Conservation (phyloP, 1,140 invertebrate genomes). For the Polypedilum vanderplanki region DNA sequence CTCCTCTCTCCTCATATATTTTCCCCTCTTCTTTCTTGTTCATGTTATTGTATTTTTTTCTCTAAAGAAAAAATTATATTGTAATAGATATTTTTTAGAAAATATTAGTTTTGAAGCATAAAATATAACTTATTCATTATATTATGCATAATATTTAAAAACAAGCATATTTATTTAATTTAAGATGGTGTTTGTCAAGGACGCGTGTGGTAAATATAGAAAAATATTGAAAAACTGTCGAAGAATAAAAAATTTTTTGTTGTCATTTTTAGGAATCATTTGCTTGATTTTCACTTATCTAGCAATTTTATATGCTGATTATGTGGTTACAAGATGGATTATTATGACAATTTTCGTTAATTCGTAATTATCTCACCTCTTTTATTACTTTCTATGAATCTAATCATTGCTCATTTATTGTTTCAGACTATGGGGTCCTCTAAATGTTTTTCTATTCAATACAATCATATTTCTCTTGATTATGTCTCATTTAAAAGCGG, state of each 20-base stretch:
- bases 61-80: not conserved
- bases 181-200: conserved; percentile 1
- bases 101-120: not conserved
- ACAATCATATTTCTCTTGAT: conserved; percentile 66
- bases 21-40: not conserved
- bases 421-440: conserved; percentile 76
- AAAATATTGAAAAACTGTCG: not conserved
- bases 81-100: not conserved
- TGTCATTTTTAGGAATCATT: conserved; percentile 56
- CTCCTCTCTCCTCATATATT: not conserved
- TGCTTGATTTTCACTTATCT: conserved; percentile 78
- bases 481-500: conserved; percentile 74
- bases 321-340: conserved; percentile 81
- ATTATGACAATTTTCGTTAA: conserved; percentile 73
- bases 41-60: not conserved
- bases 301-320: conserved; percentile 83
- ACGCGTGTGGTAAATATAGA: not conserved
- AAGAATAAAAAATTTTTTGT: not conserved
- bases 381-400: not conserved
- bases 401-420: conserved; percentile 34
- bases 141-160: conserved; percentile 1
- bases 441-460: conserved; percentile 78
- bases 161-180: not conserved
- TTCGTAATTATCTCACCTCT: conserved; percentile 51
- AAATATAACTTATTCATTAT: not conserved